phyloP scores from a whole-genome alignment of 2,113 vertebrate genomes.

The Protobothrops mucrosquamatus region DNA sequence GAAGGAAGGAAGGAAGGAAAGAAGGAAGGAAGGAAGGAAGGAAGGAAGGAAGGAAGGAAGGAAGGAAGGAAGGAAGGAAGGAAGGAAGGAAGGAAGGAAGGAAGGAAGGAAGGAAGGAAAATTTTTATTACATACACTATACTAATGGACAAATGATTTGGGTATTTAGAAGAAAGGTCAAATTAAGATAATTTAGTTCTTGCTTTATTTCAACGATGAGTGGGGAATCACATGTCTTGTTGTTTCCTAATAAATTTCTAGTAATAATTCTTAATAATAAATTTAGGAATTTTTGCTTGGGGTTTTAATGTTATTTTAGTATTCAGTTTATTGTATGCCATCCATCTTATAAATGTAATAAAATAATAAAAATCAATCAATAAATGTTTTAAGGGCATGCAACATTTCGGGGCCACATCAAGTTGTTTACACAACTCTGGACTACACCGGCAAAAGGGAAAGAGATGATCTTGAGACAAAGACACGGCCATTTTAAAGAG shows the following conservation, averaged over 20 bases:
- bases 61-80: too few species aligned
- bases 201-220: neutral
- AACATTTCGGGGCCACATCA: neutral
- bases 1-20: too few species aligned
- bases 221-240: neutral
- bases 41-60: too few species aligned
- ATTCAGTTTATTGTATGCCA: neutral
- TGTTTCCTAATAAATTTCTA: neutral
- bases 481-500: neutral
- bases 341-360: neutral
- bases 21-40: too few species aligned
- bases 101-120: neutral
- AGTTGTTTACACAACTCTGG: neutral
- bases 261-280: too few species aligned
- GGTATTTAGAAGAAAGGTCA: neutral
- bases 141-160: neutral
- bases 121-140: neutral
- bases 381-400: neutral
- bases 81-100: too few species aligned
- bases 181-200: neutral
- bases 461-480: neutral
- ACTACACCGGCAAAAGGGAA: neutral
- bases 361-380: neutral
- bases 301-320: neutral
- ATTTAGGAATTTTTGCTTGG: neutral